Conservation (phyloP, 2,888 invertebrate genomes). For the Eubasilissa splendida region DNA sequence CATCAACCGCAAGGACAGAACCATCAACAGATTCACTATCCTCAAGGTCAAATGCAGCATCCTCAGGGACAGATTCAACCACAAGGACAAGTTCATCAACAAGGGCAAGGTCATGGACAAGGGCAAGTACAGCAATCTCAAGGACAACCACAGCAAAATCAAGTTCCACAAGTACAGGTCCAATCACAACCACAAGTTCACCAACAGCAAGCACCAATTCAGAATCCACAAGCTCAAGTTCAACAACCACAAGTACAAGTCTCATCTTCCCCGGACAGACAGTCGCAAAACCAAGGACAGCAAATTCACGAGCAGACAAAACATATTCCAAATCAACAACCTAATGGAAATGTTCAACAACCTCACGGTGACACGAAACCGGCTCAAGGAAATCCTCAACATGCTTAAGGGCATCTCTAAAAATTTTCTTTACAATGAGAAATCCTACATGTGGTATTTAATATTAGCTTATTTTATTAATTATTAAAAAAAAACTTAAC, state of each 20-base stretch:
- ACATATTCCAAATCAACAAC: slow-evolving; percentile 56
- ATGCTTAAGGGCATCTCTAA: slow-evolving; percentile 8
- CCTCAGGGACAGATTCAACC: slow-evolving; percentile 59
- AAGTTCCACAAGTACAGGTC: slow-evolving; percentile 59
- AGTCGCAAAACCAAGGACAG: slow-evolving; percentile 60
- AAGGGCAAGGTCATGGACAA: slow-evolving; percentile 43
- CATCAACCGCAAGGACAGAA: slow-evolving; percentile 60
- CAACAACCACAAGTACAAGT: slow-evolving; percentile 60
- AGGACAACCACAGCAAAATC: slow-evolving; percentile 59
- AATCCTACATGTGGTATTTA: slow-evolving; percentile 17
- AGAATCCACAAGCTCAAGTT: slow-evolving; percentile 59
- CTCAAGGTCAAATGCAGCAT: slow-evolving; percentile 56
- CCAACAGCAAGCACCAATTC: slow-evolving; percentile 59
- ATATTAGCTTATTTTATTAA: not conserved
- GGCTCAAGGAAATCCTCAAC: slow-evolving; percentile 56
- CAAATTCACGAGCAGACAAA: slow-evolving; percentile 59
- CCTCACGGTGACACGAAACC: slow-evolving; percentile 60
- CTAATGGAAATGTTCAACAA: slow-evolving; percentile 59
- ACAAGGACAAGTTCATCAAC: slow-evolving; percentile 58
- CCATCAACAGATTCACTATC: slow-evolving; percentile 59
- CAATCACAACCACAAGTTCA: slow-evolving; percentile 52
- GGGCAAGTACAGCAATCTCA: slow-evolving; percentile 59
- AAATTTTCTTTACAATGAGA: not conserved
- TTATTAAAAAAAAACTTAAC: too few relatives aligned
- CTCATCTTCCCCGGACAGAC: slow-evolving; percentile 59